These are phyloP conservation scores for Cepaea hortensis DNA, from an alignment of 2,888 invertebrate genomes.

Conservation along the genomic window DNA sequence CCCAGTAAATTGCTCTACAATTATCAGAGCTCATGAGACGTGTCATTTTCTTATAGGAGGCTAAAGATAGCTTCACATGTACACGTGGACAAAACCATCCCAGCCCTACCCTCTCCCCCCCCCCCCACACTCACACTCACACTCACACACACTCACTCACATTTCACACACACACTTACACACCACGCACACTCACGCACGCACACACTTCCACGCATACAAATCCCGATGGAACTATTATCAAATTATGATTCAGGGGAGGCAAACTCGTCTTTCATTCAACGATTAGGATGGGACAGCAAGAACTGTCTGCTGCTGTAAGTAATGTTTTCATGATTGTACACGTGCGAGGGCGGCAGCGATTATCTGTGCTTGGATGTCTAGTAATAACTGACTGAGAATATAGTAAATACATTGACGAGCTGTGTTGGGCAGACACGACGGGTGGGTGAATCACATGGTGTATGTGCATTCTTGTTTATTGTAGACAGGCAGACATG, in stretches of 20 bases:
- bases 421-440: no score
- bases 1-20: conserved; percentile 9
- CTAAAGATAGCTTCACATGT: conserved; percentile 2
- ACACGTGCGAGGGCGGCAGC: no score
- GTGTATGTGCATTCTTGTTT: no score
- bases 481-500: no score
- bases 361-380: no score
- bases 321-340: no score
- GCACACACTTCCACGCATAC: neutral
- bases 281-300: neutral
- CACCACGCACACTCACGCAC: neutral
- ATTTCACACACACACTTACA: neutral
- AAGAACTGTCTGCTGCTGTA: no score
- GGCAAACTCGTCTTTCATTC: neutral
- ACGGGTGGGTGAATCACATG: no score
- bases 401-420: no score
- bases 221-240: neutral
- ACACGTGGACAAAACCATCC: neutral
- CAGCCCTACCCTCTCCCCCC: no score
- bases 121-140: neutral
- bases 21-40: neutral
- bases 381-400: no score
- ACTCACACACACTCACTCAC: neutral
- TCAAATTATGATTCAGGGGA: neutral
- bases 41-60: conserved; percentile 10